Evolutionary conservation across 2,888 invertebrate genomes (phyloP).

Genomic region (Drosophila rellima): DNA sequence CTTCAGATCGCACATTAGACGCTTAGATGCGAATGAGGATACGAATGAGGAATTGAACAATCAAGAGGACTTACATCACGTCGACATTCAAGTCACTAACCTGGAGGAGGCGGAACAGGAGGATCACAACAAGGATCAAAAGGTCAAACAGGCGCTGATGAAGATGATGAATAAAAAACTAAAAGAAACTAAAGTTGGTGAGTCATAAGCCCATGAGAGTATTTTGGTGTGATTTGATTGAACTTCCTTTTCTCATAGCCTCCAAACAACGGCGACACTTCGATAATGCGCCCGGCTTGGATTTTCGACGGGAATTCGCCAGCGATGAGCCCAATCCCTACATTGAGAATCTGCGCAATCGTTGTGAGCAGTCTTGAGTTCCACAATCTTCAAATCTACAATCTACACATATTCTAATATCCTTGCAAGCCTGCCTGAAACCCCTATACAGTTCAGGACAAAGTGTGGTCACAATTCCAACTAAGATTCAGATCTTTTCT

Average conservation of each 20-base stretch:
- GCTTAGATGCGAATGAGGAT: neutral
- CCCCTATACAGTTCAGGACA: conserved; percentile 11
- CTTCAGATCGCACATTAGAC: neutral
- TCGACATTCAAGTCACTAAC: conserved; percentile 25
- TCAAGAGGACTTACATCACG: neutral
- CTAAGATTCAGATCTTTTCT: neutral
- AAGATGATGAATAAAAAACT: conserved; percentile 21
- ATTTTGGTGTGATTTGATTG: too few relatives aligned
- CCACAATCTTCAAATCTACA: neutral
- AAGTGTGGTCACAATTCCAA: neutral
- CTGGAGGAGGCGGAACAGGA: conserved; percentile 21
- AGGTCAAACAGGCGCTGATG: conserved; percentile 18
- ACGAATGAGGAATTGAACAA: neutral
- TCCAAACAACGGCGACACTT: neutral
- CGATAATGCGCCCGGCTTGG: conserved; percentile 19
- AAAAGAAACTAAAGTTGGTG: conserved; percentile 1
- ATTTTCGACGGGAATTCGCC: conserved; percentile 49
- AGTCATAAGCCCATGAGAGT: neutral
- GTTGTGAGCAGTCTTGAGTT: conserved; percentile 3
- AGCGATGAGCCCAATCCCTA: conserved; percentile 62
- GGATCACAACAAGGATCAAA: conserved; percentile 4
- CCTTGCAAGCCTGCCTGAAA: neutral
- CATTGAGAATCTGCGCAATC: conserved; percentile 28
- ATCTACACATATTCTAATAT: neutral
- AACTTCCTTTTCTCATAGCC: conserved; percentile 2